Conservation (phyloP, 2,888 invertebrate species). For the Drosophila nr. fundita region DNA sequence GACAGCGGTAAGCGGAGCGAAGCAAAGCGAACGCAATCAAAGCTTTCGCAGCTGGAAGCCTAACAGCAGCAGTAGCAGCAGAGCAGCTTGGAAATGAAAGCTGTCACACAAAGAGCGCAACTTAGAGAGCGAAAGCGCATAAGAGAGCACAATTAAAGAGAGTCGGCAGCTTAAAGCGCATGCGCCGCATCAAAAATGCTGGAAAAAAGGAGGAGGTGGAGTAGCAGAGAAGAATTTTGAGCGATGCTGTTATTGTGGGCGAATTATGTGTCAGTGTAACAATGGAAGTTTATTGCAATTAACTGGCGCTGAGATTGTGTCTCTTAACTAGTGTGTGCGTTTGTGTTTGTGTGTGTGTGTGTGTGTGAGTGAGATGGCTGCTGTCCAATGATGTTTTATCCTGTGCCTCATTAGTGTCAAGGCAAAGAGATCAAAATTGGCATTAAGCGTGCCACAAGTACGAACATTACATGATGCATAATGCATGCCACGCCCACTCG, state of each 20-base stretch:
- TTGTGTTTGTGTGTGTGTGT: slow-evolving; percentile 2
- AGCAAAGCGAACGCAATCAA: slow-evolving; percentile 53
- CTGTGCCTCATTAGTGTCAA: slow-evolving; percentile 73
- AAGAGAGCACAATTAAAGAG: slow-evolving; percentile 35
- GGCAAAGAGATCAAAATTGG: slow-evolving; percentile 71
- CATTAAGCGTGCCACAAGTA: slow-evolving; percentile 70
- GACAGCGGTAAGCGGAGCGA: slow-evolving; percentile 66
- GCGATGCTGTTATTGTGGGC: slow-evolving; percentile 3
- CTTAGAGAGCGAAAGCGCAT: not conserved
- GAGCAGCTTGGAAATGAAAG: slow-evolving; percentile 48
- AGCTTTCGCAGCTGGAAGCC: slow-evolving; percentile 67
- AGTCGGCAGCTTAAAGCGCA: slow-evolving; percentile 56
- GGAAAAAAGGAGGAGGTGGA: slow-evolving; percentile 48
- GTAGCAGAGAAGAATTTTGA: not conserved
- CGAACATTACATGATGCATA: slow-evolving; percentile 50
- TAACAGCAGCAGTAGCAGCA: slow-evolving; percentile 35
- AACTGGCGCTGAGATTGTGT: slow-evolving; percentile 41
- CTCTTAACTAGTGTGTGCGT: slow-evolving; percentile 12
- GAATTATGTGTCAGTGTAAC: slow-evolving; percentile 83
- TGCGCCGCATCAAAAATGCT: slow-evolving; percentile 67
- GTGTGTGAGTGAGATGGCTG: slow-evolving; percentile 6
- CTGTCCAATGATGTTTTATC: slow-evolving; percentile 36
- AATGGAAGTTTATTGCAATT: slow-evolving; percentile 79
- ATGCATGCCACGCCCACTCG: slow-evolving; percentile 57
- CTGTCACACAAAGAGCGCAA: slow-evolving; percentile 28